phyloP scores from a whole-genome alignment of 2,113 vertebrate genomes.

The Austrofundulus limnaeus region DNA sequence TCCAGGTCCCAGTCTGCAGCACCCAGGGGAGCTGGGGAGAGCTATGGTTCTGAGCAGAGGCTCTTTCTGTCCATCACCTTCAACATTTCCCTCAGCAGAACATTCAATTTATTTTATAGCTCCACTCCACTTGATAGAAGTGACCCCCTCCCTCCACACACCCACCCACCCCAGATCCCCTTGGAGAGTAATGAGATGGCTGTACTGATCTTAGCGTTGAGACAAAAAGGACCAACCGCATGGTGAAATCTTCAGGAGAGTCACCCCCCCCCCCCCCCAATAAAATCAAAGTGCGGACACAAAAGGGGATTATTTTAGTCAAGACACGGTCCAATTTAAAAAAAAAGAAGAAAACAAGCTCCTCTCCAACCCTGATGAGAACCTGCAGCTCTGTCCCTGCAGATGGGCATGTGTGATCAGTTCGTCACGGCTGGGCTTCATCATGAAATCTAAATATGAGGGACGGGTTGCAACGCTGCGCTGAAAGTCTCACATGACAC shows the following conservation, averaged over 20 bases:
- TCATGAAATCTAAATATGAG: slow-evolving; percentile 55
- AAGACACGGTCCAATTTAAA: slow-evolving; percentile 53
- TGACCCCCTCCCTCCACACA: slow-evolving; percentile 59
- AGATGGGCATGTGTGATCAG: slow-evolving; percentile 50
- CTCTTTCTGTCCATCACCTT: slow-evolving; percentile 76
- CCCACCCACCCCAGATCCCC: slow-evolving; percentile 36
- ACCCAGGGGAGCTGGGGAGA: slow-evolving; percentile 50
- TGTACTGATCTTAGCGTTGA: slow-evolving; percentile 59
- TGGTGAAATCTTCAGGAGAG: slow-evolving; percentile 49
- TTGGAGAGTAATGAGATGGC: slow-evolving; percentile 72
- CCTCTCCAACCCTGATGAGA: slow-evolving; percentile 17
- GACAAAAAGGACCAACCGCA: slow-evolving; percentile 49
- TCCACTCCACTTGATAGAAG: slow-evolving; percentile 76
- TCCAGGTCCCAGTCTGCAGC: slow-evolving; percentile 48
- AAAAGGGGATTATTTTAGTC: slow-evolving; percentile 52
- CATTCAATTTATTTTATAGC: slow-evolving; percentile 80
- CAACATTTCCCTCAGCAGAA: slow-evolving; percentile 71
- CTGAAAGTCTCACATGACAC: slow-evolving; percentile 27
- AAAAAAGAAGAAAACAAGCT: slow-evolving; percentile 54
- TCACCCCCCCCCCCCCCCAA: slow-evolving; percentile 18
- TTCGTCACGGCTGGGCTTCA: slow-evolving; percentile 49
- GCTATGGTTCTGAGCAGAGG: slow-evolving; percentile 43
- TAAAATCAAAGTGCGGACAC: slow-evolving; percentile 19
- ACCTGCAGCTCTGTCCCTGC: slow-evolving; percentile 34
- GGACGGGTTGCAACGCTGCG: slow-evolving; percentile 14